These are phyloP conservation scores for Coenonympha arcania DNA, from an alignment of 2,888 invertebrate species.

Conservation along the genomic window DNA sequence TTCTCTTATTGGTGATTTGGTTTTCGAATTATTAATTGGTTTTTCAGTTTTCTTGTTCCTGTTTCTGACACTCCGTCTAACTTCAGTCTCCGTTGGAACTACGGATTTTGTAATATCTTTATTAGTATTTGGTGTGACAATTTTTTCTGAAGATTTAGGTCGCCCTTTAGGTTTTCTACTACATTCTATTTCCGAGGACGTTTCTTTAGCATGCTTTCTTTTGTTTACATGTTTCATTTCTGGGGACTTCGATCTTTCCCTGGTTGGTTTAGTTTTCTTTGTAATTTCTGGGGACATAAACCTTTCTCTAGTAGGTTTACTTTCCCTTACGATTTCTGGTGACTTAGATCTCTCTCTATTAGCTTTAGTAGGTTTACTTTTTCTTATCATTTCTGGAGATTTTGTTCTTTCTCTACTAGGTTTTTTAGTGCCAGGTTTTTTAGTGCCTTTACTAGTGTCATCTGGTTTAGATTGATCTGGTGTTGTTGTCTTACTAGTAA, in stretches of 20 bases:
- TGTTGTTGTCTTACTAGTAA: not conserved
- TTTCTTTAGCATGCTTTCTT: too few species aligned
- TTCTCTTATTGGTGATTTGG: conserved; percentile 31
- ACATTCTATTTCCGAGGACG: too few species aligned
- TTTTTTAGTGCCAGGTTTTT: not conserved
- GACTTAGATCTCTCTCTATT: not conserved
- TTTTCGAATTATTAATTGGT: conserved; percentile 24
- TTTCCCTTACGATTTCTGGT: not conserved
- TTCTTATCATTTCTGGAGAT: not conserved
- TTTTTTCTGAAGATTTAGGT: not conserved
- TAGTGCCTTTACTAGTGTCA: not conserved
- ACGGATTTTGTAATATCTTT: conserved; percentile 24
- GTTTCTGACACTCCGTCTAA: conserved; percentile 51
- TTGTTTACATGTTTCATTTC: not conserved
- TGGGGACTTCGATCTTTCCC: conserved; percentile 5
- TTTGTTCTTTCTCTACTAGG: not conserved
- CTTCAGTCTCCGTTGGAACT: conserved; percentile 28
- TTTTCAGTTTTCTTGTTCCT: conserved; percentile 31
- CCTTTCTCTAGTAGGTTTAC: conserved; percentile 1
- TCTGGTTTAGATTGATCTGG: not conserved
- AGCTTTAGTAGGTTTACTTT: not conserved
- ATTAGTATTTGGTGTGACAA: conserved; percentile 13
- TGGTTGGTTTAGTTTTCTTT: conserved; percentile 1
- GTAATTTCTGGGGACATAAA: conserved; percentile 13
- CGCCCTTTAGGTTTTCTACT: not conserved